Evolutionary conservation across 2,797 vertebrate species (phyloP), one percentile per base, ranked within the genome.

Genomic region (Tangara arthus): DNA sequence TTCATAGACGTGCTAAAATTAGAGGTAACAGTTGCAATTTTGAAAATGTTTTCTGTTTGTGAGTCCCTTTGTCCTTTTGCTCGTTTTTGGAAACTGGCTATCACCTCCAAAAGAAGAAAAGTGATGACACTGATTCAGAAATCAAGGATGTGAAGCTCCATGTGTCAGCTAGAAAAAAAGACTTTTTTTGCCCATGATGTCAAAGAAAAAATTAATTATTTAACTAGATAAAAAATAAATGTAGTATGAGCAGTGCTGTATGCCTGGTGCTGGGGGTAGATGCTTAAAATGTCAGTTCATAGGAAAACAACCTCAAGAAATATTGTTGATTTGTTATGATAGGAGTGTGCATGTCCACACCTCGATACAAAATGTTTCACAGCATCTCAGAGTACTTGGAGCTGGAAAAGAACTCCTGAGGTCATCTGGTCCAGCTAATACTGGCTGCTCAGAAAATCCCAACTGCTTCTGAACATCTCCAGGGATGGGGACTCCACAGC

Each of bases 191-290:
- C 46, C 55, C 21, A 20, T 41, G 55, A 44, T 21, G 23, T 68
- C 27, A 69, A 71, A 28, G 27, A 15, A 81, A 78, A 81, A 28
- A 49, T 8, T 0, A 26, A 56, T 47, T 76, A 61, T 50, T 70
- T 55, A 78, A 64, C 61, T 56, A 35, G 14, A 46, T 52, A 32
- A 82, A 34, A 89, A 91, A 53, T 11, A 75, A 69, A 71, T 15
- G 11, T 0, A 2, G 30, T 34, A 42, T 23, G 52, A 78, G 41
- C 35, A 57, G 42, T 32, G 49, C 28, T 56, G 27, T 30, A 27
- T 0, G 0, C 30, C 60, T 41, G 57, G 24, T 37, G 50, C 17
- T 3, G 22, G 8, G 17, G 21, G 4, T 55, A 73, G 30, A 15
- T 47, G 52, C 24, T 52, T 68, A 89, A 84, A 82, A 26, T 68